Percentiles rank a stretch among this genome's conserved stretches.
Conservation (phyloP, 2,888 invertebrate species). For the Mimumesa dahlbomi region DNA sequence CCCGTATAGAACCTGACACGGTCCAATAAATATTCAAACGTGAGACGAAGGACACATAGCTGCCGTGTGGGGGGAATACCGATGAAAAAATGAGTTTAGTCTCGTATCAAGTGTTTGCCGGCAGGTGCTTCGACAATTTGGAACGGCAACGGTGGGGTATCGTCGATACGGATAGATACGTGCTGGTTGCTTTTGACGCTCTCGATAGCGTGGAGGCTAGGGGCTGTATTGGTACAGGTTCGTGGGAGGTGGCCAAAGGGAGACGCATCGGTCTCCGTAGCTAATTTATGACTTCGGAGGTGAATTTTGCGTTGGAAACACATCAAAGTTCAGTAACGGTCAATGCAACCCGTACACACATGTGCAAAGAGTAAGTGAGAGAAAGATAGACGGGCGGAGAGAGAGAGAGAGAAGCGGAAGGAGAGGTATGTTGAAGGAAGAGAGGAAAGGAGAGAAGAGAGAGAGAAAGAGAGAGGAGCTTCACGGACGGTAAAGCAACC, state of each 20-base stretch:
- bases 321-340: slow-evolving; percentile 79
- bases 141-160: too few species aligned
- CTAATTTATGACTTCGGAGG: slow-evolving; percentile 78
- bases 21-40: slow-evolving; percentile 47
- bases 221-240: slow-evolving; percentile 57
- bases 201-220: slow-evolving; percentile 38
- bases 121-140: slow-evolving; percentile 47
- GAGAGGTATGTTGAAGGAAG: slow-evolving; percentile 40
- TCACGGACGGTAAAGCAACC: slow-evolving; percentile 79
- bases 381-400: slow-evolving; percentile 30
- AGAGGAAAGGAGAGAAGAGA: slow-evolving; percentile 37
- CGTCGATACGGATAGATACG: slow-evolving; percentile 45
- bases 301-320: slow-evolving; percentile 77
- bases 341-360: slow-evolving; percentile 72
- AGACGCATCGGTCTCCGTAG: slow-evolving; percentile 68
- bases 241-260: slow-evolving; percentile 61
- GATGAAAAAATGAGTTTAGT: slow-evolving; percentile 51
- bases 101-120: slow-evolving; percentile 30
- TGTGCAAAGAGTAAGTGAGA: slow-evolving; percentile 42
- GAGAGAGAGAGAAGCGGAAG: slow-evolving; percentile 26
- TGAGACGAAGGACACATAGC: slow-evolving; percentile 12
- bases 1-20: slow-evolving; percentile 32
- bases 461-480: slow-evolving; percentile 68
- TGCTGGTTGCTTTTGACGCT: slow-evolving; percentile 60
- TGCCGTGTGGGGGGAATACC: slow-evolving; percentile 13